phyloP scores from a whole-genome alignment of 1,140 invertebrate species.

The Pectinophora gossypiella region DNA sequence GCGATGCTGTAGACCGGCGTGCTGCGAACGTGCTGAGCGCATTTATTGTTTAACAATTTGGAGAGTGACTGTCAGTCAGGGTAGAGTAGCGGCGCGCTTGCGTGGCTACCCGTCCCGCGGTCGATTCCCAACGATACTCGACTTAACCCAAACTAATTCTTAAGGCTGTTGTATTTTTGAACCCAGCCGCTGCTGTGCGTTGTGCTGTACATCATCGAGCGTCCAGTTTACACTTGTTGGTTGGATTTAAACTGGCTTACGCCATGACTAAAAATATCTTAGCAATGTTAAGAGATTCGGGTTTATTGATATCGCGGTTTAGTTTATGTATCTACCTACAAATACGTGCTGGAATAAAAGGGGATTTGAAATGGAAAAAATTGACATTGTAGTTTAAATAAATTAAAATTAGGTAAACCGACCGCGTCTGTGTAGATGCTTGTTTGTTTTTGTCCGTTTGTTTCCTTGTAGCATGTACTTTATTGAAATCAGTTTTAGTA shows the following conservation, averaged over 20 bases:
- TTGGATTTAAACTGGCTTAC: constrained; percentile 31
- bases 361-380: too few relatives aligned
- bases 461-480: too few relatives aligned
- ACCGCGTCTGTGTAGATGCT: too few relatives aligned
- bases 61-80: constrained; percentile 19
- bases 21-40: constrained; percentile 42
- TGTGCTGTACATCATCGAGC: constrained; percentile 25
- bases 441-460: too few relatives aligned
- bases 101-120: constrained; percentile 45
- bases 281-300: constrained; percentile 43
- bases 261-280: constrained; percentile 64
- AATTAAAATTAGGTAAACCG: too few relatives aligned
- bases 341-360: too few relatives aligned
- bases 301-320: constrained; percentile 20
- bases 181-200: constrained; percentile 22
- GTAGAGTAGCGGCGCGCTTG: constrained; percentile 52
- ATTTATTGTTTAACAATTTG: constrained; percentile 63
- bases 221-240: constrained; percentile 24
- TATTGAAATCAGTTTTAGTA: too few relatives aligned
- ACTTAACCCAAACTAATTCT: constrained; percentile 29
- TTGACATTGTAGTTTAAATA: too few relatives aligned
- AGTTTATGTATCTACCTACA: background rate
- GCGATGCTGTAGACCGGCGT: constrained; percentile 34
- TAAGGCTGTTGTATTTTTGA: background rate
- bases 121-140: constrained; percentile 48